Evolutionary conservation across 2,113 vertebrate species (phyloP), one percentile per base, ranked within the genome.

Genomic region (Bolborhynchus lineola): DNA sequence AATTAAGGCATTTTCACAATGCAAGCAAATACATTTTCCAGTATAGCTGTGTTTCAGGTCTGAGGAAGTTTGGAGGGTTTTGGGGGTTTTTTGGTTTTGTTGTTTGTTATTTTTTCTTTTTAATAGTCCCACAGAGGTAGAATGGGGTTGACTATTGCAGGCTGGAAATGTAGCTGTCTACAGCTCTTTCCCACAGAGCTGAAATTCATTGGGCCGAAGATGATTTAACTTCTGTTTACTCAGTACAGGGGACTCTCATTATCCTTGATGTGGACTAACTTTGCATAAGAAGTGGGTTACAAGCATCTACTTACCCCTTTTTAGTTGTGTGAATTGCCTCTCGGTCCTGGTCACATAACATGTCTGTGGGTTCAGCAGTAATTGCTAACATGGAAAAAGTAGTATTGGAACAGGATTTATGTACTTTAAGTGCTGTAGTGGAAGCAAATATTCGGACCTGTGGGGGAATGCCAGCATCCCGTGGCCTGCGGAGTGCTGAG

Each of bases 161-260:
- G 31, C 75, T 96, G 59, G n/a, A 60, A 67, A 39, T 24, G 42
- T 13, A 24, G 42, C 88, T 92, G 35, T 33, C 78, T 60, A 65
- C 60, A 63, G 69, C 82, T 80, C 64, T 75, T 92, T 92, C 74
- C 86, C 91, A 90, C 76, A 91, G 65, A 69, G 70, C 1, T 78
- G 29, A 63, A 83, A 79, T 72, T 41, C 41, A n/a, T 17, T 23
- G 44, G 59, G 50, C 71, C 23, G 10, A 85, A 77, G 87, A 44
- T 74, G 59, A 33, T 94, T 65, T 93, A 76, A 60, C 42, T 94
- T 88, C 28, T 86, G 59, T 96, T 95, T 95, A 63, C 53, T 77
- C 77, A 57, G 1, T 62, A 10, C 24, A 39, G 44, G 9, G 5
- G 21, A 62, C 47, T 79, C 91, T 82, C 65, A 87, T 91, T 88